Conservation (phyloP, 2,888 invertebrate species). For the Drosophila nigritarsus region DNA sequence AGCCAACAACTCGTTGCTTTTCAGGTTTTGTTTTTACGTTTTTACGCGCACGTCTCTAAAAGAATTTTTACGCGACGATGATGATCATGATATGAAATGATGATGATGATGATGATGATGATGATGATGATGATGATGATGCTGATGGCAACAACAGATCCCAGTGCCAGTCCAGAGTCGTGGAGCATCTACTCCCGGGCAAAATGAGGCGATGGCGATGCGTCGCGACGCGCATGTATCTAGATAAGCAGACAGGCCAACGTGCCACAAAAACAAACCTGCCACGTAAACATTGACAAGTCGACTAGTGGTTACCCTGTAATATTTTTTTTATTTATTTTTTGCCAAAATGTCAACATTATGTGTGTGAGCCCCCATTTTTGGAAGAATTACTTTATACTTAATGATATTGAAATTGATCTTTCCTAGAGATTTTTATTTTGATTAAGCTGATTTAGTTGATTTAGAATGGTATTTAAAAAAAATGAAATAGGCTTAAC, state of each 20-base stretch:
- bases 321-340: background rate
- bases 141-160: conserved; percentile 55
- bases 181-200: conserved; percentile 40
- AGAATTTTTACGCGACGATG: conserved; percentile 70
- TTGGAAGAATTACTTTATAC: background rate
- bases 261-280: conserved; percentile 51
- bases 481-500: background rate
- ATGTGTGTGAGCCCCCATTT: background rate
- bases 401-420: background rate
- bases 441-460: background rate
- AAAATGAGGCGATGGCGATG: conserved; percentile 32
- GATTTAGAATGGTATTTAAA: no score
- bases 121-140: conserved; percentile 23
- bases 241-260: conserved; percentile 66
- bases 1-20: conserved; percentile 44
- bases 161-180: conserved; percentile 54
- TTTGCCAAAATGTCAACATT: background rate
- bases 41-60: conserved; percentile 64
- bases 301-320: conserved; percentile 34
- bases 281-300: conserved; percentile 11
- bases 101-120: conserved; percentile 18
- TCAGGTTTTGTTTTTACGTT: conserved; percentile 65
- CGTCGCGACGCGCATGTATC: conserved; percentile 61
- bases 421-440: background rate
- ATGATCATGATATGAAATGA: conserved; percentile 11